phyloP scores from a whole-genome alignment of 1,140 invertebrate species.

The Drosophila truncata region DNA sequence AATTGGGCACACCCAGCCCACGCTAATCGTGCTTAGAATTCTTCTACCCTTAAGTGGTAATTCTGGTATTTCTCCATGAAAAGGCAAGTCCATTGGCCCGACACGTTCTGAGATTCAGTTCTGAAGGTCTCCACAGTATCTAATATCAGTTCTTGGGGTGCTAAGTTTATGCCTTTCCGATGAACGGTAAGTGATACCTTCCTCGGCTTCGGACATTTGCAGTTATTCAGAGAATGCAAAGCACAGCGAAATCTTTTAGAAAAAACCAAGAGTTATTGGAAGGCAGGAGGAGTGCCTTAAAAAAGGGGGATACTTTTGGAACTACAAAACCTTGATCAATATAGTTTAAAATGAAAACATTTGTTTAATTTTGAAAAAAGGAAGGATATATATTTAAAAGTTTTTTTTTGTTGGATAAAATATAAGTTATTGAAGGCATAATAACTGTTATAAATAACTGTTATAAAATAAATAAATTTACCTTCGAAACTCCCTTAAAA shows the following conservation, averaged over 20 bases:
- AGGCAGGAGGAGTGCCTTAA: neutral
- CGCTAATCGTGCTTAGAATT: constrained; percentile 46
- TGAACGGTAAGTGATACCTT: constrained; percentile 62
- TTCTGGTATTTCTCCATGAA: neutral
- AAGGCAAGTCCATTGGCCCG: constrained; percentile 67
- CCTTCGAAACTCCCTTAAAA: neutral
- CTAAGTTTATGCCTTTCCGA: constrained; percentile 47
- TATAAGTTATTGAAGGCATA: neutral
- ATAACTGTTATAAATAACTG: too few species aligned
- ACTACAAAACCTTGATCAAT: too few species aligned
- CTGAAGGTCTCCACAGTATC: constrained; percentile 60
- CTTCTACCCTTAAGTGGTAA: constrained; percentile 4
- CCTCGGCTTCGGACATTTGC: neutral
- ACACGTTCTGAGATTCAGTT: constrained; percentile 15
- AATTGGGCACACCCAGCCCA: constrained; percentile 76
- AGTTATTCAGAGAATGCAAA: constrained; percentile 56
- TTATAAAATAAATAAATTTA: neutral
- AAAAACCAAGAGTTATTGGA: neutral
- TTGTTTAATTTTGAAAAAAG: neutral
- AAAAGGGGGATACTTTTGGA: neutral
- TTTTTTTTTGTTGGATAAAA: neutral
- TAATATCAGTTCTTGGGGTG: constrained; percentile 50
- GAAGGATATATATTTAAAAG: neutral
- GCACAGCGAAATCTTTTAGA: constrained; percentile 50
- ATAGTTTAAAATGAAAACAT: too few species aligned